Conservation (phyloP, 2,888 invertebrate genomes). For the Dione vanillae region DNA sequence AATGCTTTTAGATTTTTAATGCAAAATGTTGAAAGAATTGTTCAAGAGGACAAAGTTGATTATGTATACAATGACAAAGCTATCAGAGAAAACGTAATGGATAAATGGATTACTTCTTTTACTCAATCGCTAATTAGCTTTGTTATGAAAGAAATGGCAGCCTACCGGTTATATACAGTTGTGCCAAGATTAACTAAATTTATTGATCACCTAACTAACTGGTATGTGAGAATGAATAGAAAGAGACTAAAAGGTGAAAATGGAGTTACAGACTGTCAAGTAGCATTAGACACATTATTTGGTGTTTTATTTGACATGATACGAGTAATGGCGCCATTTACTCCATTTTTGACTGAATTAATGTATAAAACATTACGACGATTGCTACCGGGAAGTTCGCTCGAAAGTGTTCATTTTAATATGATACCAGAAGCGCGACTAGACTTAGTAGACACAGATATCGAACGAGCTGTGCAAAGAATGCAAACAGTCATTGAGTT, state of each 20-base stretch:
- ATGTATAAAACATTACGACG: slow-evolving; percentile 95
- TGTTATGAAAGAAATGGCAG: slow-evolving; percentile 96
- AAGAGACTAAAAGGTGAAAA: slow-evolving; percentile 96
- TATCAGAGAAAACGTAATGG: slow-evolving; percentile 92
- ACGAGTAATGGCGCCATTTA: slow-evolving; percentile 98
- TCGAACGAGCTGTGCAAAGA: slow-evolving; percentile 94
- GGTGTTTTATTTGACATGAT: slow-evolving; percentile 94
- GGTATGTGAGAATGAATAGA: slow-evolving; percentile 99
- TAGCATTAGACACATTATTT: slow-evolving; percentile 94
- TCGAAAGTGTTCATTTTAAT: slow-evolving; percentile 95
- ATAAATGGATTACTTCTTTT: slow-evolving; percentile 98
- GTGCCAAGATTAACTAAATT: slow-evolving; percentile 97
- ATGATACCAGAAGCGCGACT: slow-evolving; percentile 91
- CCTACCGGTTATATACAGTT: slow-evolving; percentile 97
- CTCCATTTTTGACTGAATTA: slow-evolving; percentile 97
- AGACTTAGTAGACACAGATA: slow-evolving; percentile 90
- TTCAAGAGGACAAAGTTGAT: slow-evolving; percentile 85
- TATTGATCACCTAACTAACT: slow-evolving; percentile 98
- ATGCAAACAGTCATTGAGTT: slow-evolving; percentile 98
- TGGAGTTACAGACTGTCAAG: slow-evolving; percentile 91
- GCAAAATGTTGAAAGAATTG: slow-evolving; percentile 94
- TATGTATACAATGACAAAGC: slow-evolving; percentile 84
- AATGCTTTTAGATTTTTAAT: slow-evolving; percentile 96
- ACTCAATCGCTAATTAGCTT: slow-evolving; percentile 96
- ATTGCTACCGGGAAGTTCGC: slow-evolving; percentile 81